Evolutionary conservation across 2,797 vertebrate species (phyloP), one percentile per base, ranked within the genome.

Genomic region (Clamator glandarius): DNA sequence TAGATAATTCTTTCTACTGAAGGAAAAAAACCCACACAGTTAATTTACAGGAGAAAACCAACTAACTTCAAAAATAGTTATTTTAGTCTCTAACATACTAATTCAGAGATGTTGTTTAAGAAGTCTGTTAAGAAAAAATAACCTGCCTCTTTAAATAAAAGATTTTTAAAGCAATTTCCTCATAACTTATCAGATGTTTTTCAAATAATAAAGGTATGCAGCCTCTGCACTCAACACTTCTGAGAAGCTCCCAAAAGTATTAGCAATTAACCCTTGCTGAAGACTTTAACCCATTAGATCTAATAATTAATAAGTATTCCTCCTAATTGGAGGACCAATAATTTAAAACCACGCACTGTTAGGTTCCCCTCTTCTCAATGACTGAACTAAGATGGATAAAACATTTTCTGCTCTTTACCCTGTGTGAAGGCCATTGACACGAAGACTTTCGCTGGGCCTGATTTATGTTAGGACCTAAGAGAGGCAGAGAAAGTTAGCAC

Each of bases 161-260:
- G 12, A 75, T 74, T 39, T 95, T 68, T 48, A 28, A 86, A 87
- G 77, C 62, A 42, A 50, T 75, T 94, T 92, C 78, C 72, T 82
- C 20, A 1, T 61, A 89, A 94, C 69, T 92, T 90, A 84, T 64
- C 31, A 0, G 67, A 57, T 51, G 26, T 88, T 94, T 93, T 82
- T 76, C 91, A 92, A 95, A 75, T 24, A 94, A 42, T 48, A 89
- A 84, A 91, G 41, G 87, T 92, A 96, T 86, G 82, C 84, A 94
- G 73, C 28, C 58, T 87, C 62, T 59, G 63, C 62, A 70, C 64
- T 86, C 85, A 89, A 85, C 62, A 23, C 36, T 76, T 48, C 62
- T 35, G 23, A 28, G 67, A 64, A 84, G 41, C 52, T 96, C 70
- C 36, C 82, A 15, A 17, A 41, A 93, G 39, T 35, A 86, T 69